Evolutionary conservation across 2,888 invertebrate species (phyloP).

Genomic region (Ganaspis brasiliensis): DNA sequence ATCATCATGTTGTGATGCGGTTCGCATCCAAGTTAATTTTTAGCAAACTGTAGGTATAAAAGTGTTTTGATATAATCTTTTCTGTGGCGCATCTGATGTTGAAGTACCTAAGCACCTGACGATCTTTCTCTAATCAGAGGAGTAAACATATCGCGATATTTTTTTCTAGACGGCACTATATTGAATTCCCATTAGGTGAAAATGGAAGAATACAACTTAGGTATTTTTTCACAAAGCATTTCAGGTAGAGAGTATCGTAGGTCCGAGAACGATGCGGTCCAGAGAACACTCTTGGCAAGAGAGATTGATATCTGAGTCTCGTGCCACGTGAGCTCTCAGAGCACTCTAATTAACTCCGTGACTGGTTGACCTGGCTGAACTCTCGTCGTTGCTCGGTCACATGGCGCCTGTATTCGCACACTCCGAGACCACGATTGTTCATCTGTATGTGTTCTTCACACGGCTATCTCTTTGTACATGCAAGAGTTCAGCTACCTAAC

Average conservation of each 20-base stretch:
- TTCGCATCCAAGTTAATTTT: too few species aligned
- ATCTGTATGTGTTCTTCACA: slow-evolving; percentile 57
- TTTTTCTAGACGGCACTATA: too few species aligned
- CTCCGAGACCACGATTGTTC: slow-evolving; percentile 57
- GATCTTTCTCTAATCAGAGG: too few species aligned
- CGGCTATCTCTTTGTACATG: slow-evolving; percentile 35
- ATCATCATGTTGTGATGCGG: too few species aligned
- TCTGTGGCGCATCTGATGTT: too few species aligned
- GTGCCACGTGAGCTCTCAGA: slow-evolving; percentile 74
- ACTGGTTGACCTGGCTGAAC: slow-evolving; percentile 77
- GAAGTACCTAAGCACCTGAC: too few species aligned
- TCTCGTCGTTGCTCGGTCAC: slow-evolving; percentile 70
- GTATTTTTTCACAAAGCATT: background rate
- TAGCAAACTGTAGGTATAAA: too few species aligned
- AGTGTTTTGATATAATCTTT: too few species aligned
- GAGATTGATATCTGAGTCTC: slow-evolving; percentile 78
- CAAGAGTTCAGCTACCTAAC: slow-evolving; percentile 54
- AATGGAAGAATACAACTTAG: too few species aligned
- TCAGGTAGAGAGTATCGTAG: background rate
- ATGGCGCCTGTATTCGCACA: slow-evolving; percentile 68
- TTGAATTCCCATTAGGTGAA: too few species aligned
- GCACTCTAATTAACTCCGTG: slow-evolving; percentile 80
- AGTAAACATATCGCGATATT: too few species aligned
- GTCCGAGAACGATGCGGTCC: slow-evolving; percentile 50
- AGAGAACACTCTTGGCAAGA: slow-evolving; percentile 67